Evolutionary conservation across 2,113 vertebrate species (phyloP).

Genomic region (Acanthochromis polyacanthus): DNA sequence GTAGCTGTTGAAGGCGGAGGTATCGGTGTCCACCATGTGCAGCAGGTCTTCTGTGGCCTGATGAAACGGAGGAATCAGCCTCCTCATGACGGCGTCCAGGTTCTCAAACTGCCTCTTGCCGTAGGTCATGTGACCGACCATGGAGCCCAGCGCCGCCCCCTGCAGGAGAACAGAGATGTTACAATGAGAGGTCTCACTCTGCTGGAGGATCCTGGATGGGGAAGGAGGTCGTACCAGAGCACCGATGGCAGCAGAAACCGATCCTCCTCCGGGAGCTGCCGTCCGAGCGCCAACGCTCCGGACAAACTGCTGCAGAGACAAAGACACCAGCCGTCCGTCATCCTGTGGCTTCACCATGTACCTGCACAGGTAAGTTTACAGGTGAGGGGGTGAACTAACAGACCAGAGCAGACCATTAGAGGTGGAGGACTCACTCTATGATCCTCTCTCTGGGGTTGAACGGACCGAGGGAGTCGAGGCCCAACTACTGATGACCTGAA

Average conservation of each 20-base stretch:
- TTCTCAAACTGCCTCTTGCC: slow-evolving; percentile 93
- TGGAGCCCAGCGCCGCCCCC: slow-evolving; percentile 92
- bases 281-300: slow-evolving; percentile 88
- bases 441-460: slow-evolving; percentile 92
- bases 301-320: slow-evolving; percentile 87
- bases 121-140: slow-evolving; percentile 96
- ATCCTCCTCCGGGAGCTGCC: slow-evolving; percentile 93
- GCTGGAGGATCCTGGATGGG: neutral
- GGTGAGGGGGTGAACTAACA: too few relatives aligned
- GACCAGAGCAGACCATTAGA: too few relatives aligned
- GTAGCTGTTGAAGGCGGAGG: slow-evolving; percentile 89
- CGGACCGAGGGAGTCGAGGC: slow-evolving; percentile 90
- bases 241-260: slow-evolving; percentile 89
- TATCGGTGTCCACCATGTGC: slow-evolving; percentile 87
- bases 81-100: slow-evolving; percentile 89
- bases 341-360: slow-evolving; percentile 87
- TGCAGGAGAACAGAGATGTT: slow-evolving; percentile 49
- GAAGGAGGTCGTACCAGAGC: slow-evolving; percentile 86
- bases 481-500: slow-evolving; percentile 92
- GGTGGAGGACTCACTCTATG: slow-evolving; percentile 89
- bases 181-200: neutral
- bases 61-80: slow-evolving; percentile 90
- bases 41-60: slow-evolving; percentile 85
- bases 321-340: slow-evolving; percentile 75
- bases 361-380: slow-evolving; percentile 76